Evolutionary conservation across 2,888 invertebrate genomes (phyloP), one percentile per base, ranked within the genome.

Genomic region (Aphidoletes aphidimyza): DNA sequence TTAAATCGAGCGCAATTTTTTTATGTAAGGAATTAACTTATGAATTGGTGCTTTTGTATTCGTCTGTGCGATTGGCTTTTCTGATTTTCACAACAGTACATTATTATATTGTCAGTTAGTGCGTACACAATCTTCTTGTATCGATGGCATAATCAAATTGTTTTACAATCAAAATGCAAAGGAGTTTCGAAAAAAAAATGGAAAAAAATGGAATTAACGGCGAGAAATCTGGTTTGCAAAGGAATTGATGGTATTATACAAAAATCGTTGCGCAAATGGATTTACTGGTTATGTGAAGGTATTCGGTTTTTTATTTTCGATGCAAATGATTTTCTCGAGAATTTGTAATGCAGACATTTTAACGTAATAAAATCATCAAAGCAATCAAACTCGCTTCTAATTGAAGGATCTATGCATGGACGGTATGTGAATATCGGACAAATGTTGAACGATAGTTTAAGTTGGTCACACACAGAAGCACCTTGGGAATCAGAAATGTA

Each of bases 21-120:
- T 69, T 69, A 69, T 30, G 30, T 69, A 69, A 69, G 69, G 69
- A 69, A 69, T n/a, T n/a, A n/a, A 69, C 30, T 69, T 34, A 69
- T 69, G 69, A 69, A 69, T 69, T 30, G 69, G 3, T 30, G 69
- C 69, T 69, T 54, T 69, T 69, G 69, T 69, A 34, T 69, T 69
- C 69, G 17, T 17, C 69, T 30, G n/a, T 69, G 30, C 30, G 69
- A 69, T 26, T 34, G 17, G 47, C 19, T 69, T 69, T 69, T 69
- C 14, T 54, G n/a, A 22, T 54, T 54, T 22, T 3, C 9, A 39
- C n/a, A 30, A 69, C 14, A 54, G 22, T 22, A 54, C 5, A 22
- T 22, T 30, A 30, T 69, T 30, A 69, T 69, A 69, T 69, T 30
- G 69, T 34, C 69, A 30, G 69, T 14, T 30, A 30, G 69, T 69